Evolutionary conservation across 2,888 invertebrate genomes (phyloP).

Genomic region (Ochlodes sylvanus): DNA sequence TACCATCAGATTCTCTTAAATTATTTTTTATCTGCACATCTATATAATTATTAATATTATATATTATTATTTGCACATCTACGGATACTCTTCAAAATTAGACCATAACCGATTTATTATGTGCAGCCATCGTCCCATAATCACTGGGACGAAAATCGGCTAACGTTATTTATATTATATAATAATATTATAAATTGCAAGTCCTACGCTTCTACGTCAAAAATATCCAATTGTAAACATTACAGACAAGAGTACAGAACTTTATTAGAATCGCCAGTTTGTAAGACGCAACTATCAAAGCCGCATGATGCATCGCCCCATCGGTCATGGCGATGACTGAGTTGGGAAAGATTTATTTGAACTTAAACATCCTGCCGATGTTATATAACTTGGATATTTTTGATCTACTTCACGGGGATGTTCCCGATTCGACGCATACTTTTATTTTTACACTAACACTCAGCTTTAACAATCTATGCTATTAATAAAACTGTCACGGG

Average conservation of each 20-base stretch:
- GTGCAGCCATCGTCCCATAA: too few species aligned
- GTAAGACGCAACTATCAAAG: slow-evolving; percentile 8
- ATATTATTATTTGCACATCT: too few species aligned
- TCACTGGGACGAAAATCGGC: too few species aligned
- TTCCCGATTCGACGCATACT: not conserved
- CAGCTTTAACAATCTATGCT: not conserved
- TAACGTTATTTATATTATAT: too few species aligned
- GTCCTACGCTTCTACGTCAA: not conserved
- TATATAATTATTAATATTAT: too few species aligned
- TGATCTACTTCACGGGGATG: not conserved
- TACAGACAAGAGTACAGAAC: not conserved
- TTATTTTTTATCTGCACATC: too few species aligned
- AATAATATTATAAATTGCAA: too few species aligned
- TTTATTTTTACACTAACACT: too few species aligned
- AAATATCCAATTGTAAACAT: not conserved
- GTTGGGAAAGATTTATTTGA: slow-evolving; percentile 26
- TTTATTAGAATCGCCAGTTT: slow-evolving; percentile 1
- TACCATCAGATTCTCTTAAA: too few species aligned
- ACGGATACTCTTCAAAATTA: too few species aligned
- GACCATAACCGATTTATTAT: too few species aligned
- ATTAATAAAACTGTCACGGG: too few species aligned
- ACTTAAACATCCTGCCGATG: slow-evolving; percentile 17
- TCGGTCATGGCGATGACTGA: slow-evolving; percentile 29
- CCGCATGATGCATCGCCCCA: slow-evolving; percentile 32
- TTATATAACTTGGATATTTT: slow-evolving; percentile 10